Evolutionary conservation across 37 sponge, comb jelly and placozoan genomes (phyloP), one percentile per base, ranked within the genome.

Genomic region (Cliona cf. orientalis): DNA sequence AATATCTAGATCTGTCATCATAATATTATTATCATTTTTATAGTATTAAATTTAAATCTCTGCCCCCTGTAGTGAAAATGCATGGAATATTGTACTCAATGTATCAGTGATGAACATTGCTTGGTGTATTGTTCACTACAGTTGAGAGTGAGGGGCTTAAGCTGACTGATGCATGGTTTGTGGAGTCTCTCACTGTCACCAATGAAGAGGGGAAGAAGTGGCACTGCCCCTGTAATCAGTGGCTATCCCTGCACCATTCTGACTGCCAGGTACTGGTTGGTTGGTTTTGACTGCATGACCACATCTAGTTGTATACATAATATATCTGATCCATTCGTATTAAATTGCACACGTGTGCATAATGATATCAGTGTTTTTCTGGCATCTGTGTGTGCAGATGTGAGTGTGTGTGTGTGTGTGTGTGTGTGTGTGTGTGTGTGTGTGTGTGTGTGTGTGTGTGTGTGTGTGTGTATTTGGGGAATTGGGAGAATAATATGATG

Each of bases 161-260:
- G 64, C 58, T 74, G 66, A 71, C 58, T 4, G 85, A 94, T 17
- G 66, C 80, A 12, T 94, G 95, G 95, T 94, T 66, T 46, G 64
- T 94, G 71, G 88, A 90, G 22, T 57, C 69, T 25, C 46, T 94
- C 12, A 53, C 72, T 14, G 53, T 95, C 31, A 74, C 61, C 25
- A 58, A 86, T 46, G 65, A 39, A 28, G 34, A 31, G 29, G 84
- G 87, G n/a, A 63, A 73, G 63, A 58, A 42, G 57, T 95, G 95
- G 95, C 28, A 35, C 1, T 95, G 87, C 62, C 69, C 86, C 66
- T 95, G 95, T 41, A 74, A 83, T 29, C 82, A 88, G 70, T 95
- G 95, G 95, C 63, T 95, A 31, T 82, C 89, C 1, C 59, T 88
- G 36, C 57, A 85, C 40, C 74, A 90, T 42, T 46, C 78, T 12